Percentiles rank a stretch among this genome's conserved stretches.
These are phyloP conservation scores for Anagyrus pseudococci DNA, from an alignment of 2,888 invertebrate genomes.

Conservation along the genomic window DNA sequence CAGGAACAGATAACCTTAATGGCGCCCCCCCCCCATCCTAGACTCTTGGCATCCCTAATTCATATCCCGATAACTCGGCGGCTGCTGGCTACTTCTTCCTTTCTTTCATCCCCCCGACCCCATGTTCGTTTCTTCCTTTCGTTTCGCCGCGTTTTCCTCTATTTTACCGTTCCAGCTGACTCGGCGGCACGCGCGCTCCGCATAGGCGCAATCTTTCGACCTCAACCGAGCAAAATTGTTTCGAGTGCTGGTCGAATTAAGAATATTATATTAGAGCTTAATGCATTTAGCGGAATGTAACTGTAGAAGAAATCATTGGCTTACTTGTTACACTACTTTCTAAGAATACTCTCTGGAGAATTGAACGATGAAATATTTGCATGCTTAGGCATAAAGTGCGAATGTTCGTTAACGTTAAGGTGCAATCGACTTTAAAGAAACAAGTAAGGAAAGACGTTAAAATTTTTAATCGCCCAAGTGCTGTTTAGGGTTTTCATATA, in stretches of 20 bases:
- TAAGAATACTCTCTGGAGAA: no score
- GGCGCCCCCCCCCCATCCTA: conserved; percentile 43
- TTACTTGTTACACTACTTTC: no score
- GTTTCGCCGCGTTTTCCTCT: conserved; percentile 6
- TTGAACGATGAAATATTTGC: no score
- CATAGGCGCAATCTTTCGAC: neutral
- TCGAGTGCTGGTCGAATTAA: neutral
- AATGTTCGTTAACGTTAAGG: no score
- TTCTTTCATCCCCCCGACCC: neutral
- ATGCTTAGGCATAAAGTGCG: no score
- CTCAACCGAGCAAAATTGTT: neutral
- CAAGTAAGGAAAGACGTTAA: no score
- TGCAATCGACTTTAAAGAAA: no score
- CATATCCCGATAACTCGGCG: conserved; percentile 50
- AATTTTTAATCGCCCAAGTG: no score
- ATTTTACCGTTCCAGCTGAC: conserved; percentile 7
- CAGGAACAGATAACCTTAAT: conserved; percentile 53
- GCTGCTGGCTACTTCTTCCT: conserved; percentile 16
- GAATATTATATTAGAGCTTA: conserved; percentile 6
- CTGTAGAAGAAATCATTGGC: neutral
- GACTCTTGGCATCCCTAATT: conserved; percentile 45
- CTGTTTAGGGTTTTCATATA: no score
- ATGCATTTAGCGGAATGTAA: neutral
- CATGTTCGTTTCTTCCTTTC: neutral
- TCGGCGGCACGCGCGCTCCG: neutral